phyloP scores from a whole-genome alignment of 1,140 invertebrate species.

The Propsilocerus akamusi region DNA sequence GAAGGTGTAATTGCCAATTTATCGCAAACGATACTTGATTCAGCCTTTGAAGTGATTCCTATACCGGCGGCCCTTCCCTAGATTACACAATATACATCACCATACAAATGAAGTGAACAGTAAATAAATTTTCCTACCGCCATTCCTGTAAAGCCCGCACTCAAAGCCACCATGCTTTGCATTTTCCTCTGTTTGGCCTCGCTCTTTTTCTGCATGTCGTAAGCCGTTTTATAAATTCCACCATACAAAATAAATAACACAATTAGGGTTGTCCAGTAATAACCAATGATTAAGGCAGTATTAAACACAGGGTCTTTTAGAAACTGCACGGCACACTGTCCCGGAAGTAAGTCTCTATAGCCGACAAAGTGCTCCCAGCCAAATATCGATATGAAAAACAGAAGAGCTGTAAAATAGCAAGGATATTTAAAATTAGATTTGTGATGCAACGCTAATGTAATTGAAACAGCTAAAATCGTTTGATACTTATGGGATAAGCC shows the following conservation, averaged over 20 bases:
- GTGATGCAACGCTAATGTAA: no score
- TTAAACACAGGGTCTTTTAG: constrained; percentile 95
- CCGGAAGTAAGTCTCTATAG: constrained; percentile 64
- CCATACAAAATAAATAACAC: constrained; percentile 89
- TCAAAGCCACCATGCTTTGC: constrained; percentile 81
- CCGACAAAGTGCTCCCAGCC: constrained; percentile 98
- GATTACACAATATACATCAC: background rate
- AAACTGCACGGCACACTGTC: constrained; percentile 94
- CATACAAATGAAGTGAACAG: background rate
- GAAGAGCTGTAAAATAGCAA: no score
- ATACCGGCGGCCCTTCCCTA: constrained; percentile 63
- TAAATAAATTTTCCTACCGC: constrained; percentile 22
- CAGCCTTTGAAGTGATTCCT: constrained; percentile 51
- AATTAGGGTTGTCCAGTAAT: constrained; percentile 92
- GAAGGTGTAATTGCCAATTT: constrained; percentile 27
- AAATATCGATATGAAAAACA: constrained; percentile 98
- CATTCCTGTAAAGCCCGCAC: constrained; percentile 75
- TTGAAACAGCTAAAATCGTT: no score
- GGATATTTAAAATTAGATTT: no score
- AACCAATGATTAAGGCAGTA: constrained; percentile 91
- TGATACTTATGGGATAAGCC: constrained; percentile 99
- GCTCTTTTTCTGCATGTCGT: constrained; percentile 95
- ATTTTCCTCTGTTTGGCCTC: constrained; percentile 87
- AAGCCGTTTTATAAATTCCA: constrained; percentile 96
- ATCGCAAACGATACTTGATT: constrained; percentile 25